phyloP scores from a whole-genome alignment of 2,113 vertebrate species.

The Calyptomena viridis region DNA sequence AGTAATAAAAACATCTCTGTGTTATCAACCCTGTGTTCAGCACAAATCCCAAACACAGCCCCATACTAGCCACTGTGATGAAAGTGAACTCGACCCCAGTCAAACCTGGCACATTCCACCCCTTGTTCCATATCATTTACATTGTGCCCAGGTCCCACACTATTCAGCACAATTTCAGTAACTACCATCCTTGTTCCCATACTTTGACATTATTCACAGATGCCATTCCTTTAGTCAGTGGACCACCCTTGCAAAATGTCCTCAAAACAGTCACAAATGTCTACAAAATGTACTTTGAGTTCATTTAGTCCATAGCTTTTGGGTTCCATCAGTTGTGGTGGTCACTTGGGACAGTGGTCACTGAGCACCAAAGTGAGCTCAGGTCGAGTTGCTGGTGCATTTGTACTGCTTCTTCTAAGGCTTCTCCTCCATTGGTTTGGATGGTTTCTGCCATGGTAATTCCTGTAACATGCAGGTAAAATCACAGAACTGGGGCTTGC shows the following conservation, averaged over 20 bases:
- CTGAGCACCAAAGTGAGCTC: not conserved
- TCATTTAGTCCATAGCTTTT: not conserved
- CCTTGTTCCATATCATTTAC: not conserved
- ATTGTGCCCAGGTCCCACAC: too few relatives aligned
- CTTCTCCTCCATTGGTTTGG: not conserved
- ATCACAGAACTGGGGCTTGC: not conserved
- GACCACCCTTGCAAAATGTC: not conserved
- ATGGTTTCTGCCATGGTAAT: not conserved
- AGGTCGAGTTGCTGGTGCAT: not conserved
- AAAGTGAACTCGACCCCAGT: not conserved
- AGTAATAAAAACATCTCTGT: not conserved
- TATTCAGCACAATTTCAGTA: not conserved
- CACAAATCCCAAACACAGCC: not conserved
- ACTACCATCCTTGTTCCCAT: not conserved
- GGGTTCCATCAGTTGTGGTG: not conserved
- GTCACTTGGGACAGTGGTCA: not conserved
- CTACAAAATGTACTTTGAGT: not conserved
- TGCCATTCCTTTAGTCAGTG: accelerated
- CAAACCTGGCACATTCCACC: not conserved
- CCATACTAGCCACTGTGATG: not conserved
- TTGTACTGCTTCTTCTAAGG: not conserved
- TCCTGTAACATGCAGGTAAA: not conserved
- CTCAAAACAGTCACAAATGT: not conserved
- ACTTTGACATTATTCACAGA: not conserved
- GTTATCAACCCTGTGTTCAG: too few relatives aligned